Percentiles rank a stretch among this genome's conserved stretches.
Conservation (phyloP, 2,113 vertebrate species). For the Albula goreensis region DNA sequence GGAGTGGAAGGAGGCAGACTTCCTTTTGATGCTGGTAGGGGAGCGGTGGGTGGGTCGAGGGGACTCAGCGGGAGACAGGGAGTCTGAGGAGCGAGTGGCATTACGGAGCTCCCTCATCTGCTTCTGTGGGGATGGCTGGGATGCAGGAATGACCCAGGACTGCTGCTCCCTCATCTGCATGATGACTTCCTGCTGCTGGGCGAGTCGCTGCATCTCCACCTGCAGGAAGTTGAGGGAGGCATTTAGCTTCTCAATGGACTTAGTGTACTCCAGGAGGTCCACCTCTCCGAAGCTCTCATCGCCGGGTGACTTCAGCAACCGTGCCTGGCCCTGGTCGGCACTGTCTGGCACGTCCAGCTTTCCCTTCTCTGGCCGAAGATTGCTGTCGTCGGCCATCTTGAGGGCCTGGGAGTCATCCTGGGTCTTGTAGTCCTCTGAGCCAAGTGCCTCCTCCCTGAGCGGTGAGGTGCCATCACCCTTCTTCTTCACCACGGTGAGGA, state of each 20-base stretch:
- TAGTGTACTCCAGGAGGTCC: conserved; percentile 89
- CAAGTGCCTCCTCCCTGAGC: conserved; percentile 76
- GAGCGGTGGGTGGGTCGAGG: conserved; percentile 80
- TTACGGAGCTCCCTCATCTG: conserved; percentile 70
- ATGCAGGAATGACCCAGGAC: conserved; percentile 85
- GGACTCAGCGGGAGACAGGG: conserved; percentile 78
- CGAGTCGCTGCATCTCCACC: conserved; percentile 92
- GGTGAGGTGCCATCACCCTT: conserved; percentile 82
- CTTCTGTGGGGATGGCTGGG: conserved; percentile 85
- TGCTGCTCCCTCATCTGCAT: conserved; percentile 97
- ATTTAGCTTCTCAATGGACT: conserved; percentile 93
- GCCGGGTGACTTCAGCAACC: conserved; percentile 62
- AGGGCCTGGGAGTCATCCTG: conserved; percentile 46
- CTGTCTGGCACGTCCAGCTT: conserved; percentile 62
- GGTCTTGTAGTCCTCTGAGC: conserved; percentile 73
- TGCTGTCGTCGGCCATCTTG: conserved; percentile 42
- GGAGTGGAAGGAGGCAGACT: conserved; percentile 81
- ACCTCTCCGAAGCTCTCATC: conserved; percentile 62
- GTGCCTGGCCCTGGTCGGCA: conserved; percentile 58
- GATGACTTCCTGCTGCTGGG: conserved; percentile 93
- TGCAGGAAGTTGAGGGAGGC: conserved; percentile 88
- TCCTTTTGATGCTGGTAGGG: conserved; percentile 83
- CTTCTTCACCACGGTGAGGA: conserved; percentile 92
- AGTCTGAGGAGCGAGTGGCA: conserved; percentile 73
- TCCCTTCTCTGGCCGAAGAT: conserved; percentile 53